These are phyloP conservation scores for Acestrorhynchus altus DNA, from an alignment of 2,797 vertebrate species.

Conservation along the genomic window DNA sequence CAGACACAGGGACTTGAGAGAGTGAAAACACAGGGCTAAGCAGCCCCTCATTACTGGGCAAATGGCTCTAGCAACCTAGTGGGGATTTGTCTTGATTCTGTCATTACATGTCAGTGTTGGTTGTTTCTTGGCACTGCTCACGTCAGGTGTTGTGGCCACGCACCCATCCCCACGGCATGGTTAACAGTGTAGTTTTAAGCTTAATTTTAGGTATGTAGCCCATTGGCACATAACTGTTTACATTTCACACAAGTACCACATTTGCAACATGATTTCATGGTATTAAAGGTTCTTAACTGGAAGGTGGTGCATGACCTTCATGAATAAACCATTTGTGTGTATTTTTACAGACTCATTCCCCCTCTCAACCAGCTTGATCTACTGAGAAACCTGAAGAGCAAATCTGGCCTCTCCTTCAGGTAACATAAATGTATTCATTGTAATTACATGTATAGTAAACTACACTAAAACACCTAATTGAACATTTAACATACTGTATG, in stretches of 20 bases:
- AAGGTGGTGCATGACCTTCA: not conserved
- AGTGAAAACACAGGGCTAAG: no score
- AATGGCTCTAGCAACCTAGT: no score
- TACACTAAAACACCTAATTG: not conserved
- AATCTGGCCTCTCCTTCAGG: constrained; percentile 97
- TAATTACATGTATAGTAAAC: not conserved
- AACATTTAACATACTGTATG: not conserved
- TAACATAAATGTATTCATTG: constrained; percentile 60
- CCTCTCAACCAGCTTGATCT: constrained; percentile 96
- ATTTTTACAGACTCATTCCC: constrained; percentile 87
- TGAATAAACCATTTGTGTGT: constrained; percentile 9
- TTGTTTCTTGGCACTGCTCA: no score
- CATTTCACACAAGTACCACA: not conserved
- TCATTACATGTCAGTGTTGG: no score
- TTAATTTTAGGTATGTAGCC: not conserved
- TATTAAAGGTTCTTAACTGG: not conserved
- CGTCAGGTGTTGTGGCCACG: no score
- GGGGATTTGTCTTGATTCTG: no score
- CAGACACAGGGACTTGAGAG: no score
- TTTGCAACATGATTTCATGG: constrained; percentile 14
- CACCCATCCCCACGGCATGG: no score
- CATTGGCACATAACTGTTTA: not conserved
- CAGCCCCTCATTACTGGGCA: no score
- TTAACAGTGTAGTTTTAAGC: not conserved
- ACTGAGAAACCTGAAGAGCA: constrained; percentile 95